These are phyloP conservation scores for Scaptomyza graminum DNA, from an alignment of 1,140 invertebrate species.

Conservation along the genomic window DNA sequence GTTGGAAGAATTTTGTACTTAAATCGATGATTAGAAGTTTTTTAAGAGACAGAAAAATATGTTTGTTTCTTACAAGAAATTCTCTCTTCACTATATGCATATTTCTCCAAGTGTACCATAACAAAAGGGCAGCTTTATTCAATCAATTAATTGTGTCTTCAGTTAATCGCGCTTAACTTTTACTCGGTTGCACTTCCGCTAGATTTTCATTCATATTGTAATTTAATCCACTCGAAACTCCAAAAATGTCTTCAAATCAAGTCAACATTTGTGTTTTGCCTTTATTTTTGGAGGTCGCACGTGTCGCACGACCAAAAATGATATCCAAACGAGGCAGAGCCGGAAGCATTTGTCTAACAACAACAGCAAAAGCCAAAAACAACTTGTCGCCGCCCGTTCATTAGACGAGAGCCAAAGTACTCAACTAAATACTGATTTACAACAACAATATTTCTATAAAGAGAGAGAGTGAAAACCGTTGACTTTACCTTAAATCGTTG, in stretches of 20 bases:
- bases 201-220: constrained; percentile 61
- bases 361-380: constrained; percentile 6
- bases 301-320: constrained; percentile 42
- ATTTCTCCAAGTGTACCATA: background rate
- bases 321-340: constrained; percentile 11
- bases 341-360: constrained; percentile 38
- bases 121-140: constrained; percentile 47
- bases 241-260: constrained; percentile 28
- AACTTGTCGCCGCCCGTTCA: constrained; percentile 32
- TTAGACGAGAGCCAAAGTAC: constrained; percentile 32
- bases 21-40: background rate
- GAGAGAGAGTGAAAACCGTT: constrained; percentile 10
- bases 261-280: background rate
- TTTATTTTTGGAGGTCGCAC: constrained; percentile 54
- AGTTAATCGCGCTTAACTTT: constrained; percentile 55
- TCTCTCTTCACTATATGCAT: too few relatives aligned
- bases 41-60: too few relatives aligned
- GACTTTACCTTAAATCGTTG: background rate
- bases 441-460: background rate
- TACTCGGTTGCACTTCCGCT: constrained; percentile 50
- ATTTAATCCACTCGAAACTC: constrained; percentile 32
- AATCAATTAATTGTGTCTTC: constrained; percentile 76
- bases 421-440: constrained; percentile 17
- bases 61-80: too few relatives aligned
- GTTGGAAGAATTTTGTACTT: background rate